Percentiles rank a stretch among this genome's conserved stretches.
These are phyloP conservation scores for Lysandra bellargus DNA, from an alignment of 2,888 invertebrate species.

Conservation along the genomic window DNA sequence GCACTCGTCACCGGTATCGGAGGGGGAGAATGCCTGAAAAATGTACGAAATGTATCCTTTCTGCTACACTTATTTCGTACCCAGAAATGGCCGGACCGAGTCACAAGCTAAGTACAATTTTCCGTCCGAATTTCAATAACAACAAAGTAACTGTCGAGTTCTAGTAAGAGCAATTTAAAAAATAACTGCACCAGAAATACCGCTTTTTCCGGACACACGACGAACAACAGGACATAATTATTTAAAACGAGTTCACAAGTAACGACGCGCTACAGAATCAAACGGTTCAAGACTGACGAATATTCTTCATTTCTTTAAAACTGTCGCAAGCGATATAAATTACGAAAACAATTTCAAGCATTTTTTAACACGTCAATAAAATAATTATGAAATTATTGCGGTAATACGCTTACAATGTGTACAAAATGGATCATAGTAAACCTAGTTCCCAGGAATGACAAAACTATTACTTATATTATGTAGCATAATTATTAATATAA, in stretches of 20 bases:
- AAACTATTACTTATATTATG: constrained; percentile 9
- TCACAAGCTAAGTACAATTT: not conserved
- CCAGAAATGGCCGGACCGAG: not conserved
- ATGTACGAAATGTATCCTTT: not conserved
- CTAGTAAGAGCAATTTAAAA: not conserved
- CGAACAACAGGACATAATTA: constrained; percentile 2
- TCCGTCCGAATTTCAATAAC: not conserved
- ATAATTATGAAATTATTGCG: constrained; percentile 15
- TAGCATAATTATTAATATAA: not conserved
- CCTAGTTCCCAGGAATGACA: constrained; percentile 22
- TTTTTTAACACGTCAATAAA: constrained; percentile 21
- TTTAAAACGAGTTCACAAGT: not conserved
- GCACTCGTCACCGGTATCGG: constrained; percentile 71
- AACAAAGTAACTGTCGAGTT: not conserved
- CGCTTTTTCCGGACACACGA: constrained; percentile 2
- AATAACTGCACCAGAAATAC: not conserved
- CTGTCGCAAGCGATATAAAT: not conserved
- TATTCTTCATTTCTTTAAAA: not conserved
- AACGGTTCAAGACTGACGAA: not conserved
- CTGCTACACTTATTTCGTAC: not conserved
- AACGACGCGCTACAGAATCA: not conserved
- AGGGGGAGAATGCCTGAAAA: constrained; percentile 70
- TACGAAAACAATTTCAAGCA: constrained; percentile 19
- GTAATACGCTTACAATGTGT: constrained; percentile 9
- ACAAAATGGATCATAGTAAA: constrained; percentile 26